Evolutionary conservation across 2,888 invertebrate species (phyloP), one percentile per base, ranked within the genome.

Genomic region (Leptogaster cylindrica): DNA sequence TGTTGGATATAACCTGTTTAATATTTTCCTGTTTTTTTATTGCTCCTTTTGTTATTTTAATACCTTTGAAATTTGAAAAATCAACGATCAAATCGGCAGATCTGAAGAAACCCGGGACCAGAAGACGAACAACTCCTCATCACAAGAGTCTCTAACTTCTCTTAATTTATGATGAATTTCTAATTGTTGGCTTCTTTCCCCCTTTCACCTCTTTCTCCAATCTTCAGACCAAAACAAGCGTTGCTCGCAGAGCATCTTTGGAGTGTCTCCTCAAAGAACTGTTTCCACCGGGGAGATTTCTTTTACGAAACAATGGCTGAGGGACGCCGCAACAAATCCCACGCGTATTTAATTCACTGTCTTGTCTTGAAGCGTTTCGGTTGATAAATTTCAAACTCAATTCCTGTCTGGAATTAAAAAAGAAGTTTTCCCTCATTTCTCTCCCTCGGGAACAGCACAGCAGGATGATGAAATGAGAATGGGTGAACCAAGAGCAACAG

Each of bases 341-440:
- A 55, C 55, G 55, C 55, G 55, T 55, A 55, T 55, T 55, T 55
- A 55, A 55, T 55, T 55, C 55, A 55, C 36, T 36, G 55, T 14
- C 55, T 55, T 55, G 55, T 55, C 55, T 55, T 55, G 36, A n/a
- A 55, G 23, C 55, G 55, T 39, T 55, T 55, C 55, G 36, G 55
- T 55, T 55, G 55, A 55, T 55, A 55, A 55, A 55, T 55, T 55
- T 55, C 36, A 36, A n/a, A 55, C 55, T 31, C 55, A 36, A n/a
- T 36, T 55, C 55, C 55, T 25, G 39, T 14, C 23, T 23, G 25
- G 55, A 55, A 55, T 55, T 36, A 31, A 52, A 52, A 18, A 39
- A 55, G 36, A 41, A 14, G 41, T 18, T 41, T 10, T 8, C 10
- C 31, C 31, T 10, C 31, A n/a, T n/a, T n/a, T n/a, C n/a, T n/a